These are phyloP conservation scores for Mustela lutreola DNA, from an alignment of 2,113 vertebrate genomes.

Conservation along the genomic window DNA sequence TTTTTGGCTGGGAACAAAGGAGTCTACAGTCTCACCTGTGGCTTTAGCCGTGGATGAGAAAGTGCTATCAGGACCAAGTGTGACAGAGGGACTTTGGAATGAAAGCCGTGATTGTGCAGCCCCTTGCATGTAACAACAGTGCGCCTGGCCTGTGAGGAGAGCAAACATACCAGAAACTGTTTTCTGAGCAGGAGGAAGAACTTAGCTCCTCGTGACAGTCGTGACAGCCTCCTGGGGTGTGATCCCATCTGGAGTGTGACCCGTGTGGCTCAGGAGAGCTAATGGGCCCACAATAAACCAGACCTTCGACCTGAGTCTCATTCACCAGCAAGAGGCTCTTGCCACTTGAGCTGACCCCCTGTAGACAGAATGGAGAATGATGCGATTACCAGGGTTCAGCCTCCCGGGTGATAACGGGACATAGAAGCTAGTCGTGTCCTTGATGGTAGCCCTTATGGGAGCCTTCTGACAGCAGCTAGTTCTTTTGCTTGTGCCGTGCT, in stretches of 20 bases:
- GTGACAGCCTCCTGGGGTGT: neutral
- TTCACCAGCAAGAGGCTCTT: constrained; percentile 8
- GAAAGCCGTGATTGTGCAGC: neutral
- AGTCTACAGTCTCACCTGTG: neutral
- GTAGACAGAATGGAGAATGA: neutral
- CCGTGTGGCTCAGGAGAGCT: neutral
- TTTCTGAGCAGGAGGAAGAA: neutral
- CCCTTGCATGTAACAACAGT: neutral
- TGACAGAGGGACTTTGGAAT: neutral
- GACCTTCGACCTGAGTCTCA: neutral
- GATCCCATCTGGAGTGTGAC: neutral
- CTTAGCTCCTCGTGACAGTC: neutral
- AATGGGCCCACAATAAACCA: neutral
- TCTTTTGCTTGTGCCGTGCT: neutral
- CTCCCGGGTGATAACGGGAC: neutral
- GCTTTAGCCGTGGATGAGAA: neutral
- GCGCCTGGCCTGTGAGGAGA: neutral
- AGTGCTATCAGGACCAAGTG: neutral
- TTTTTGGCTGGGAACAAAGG: constrained; percentile 12
- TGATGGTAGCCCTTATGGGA: neutral
- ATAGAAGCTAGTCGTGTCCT: neutral
- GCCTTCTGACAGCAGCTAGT: neutral
- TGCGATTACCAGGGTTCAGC: neutral
- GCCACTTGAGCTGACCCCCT: neutral
- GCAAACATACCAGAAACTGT: neutral